Evolutionary conservation across 2,888 invertebrate species (phyloP).

Genomic region (Drosophila diplacantha): DNA sequence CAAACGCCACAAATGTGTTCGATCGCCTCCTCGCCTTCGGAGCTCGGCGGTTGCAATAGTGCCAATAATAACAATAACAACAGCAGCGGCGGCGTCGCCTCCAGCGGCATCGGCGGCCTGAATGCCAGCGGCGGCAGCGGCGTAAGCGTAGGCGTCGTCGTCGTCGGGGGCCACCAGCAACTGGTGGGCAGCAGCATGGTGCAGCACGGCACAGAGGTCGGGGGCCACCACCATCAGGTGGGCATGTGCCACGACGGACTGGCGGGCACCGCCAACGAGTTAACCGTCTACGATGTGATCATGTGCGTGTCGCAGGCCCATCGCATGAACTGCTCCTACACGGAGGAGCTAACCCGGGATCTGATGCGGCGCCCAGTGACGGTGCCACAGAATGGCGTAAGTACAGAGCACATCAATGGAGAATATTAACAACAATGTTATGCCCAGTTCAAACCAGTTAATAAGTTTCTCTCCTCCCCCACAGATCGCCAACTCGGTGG

Average conservation of each 20-base stretch:
- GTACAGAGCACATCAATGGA: slow-evolving; percentile 14
- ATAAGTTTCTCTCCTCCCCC: too few species aligned
- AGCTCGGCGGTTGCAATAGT: slow-evolving; percentile 76
- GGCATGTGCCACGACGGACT: slow-evolving; percentile 74
- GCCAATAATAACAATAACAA: slow-evolving; percentile 68
- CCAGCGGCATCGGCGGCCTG: slow-evolving; percentile 27
- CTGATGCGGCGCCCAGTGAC: slow-evolving; percentile 84
- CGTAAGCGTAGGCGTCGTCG: slow-evolving; percentile 65
- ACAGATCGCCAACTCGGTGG: slow-evolving; percentile 81
- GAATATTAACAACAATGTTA: not conserved
- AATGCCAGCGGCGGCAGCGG: slow-evolving; percentile 52
- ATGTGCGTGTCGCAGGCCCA: slow-evolving; percentile 90
- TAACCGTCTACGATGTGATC: slow-evolving; percentile 88
- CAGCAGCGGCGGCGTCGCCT: slow-evolving; percentile 24
- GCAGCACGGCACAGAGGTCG: slow-evolving; percentile 47
- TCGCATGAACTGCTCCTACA: slow-evolving; percentile 91
- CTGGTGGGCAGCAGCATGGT: slow-evolving; percentile 52
- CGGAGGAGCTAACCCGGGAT: slow-evolving; percentile 87
- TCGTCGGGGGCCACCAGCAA: slow-evolving; percentile 59
- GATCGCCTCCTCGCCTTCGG: slow-evolving; percentile 78
- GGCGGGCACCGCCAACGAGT: slow-evolving; percentile 78
- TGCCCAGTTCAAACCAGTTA: not conserved
- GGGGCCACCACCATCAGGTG: slow-evolving; percentile 49
- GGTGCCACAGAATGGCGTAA: slow-evolving; percentile 79
- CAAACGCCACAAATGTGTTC: slow-evolving; percentile 79